Conservation (phyloP, 2,888 invertebrate species). For the Lepidocyrtinus sp. region DNA sequence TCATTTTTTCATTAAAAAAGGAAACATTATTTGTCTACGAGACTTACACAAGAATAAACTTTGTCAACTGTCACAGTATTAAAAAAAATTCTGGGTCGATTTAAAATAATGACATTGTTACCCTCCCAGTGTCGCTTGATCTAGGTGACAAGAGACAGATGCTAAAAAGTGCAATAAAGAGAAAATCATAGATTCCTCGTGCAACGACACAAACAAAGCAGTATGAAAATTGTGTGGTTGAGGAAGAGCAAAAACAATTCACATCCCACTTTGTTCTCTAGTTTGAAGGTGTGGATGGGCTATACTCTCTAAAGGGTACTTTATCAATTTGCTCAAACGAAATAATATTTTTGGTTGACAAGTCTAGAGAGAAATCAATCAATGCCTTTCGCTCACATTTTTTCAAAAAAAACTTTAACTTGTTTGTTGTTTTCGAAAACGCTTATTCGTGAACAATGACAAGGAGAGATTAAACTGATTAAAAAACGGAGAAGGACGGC, state of each 20-base stretch:
- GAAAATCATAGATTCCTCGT: too few relatives aligned
- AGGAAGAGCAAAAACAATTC: too few relatives aligned
- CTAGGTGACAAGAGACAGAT: neutral
- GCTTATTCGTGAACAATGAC: conserved; percentile 10
- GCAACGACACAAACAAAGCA: too few relatives aligned
- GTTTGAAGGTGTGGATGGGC: too few relatives aligned
- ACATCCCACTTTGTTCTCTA: too few relatives aligned
- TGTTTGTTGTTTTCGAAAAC: too few relatives aligned
- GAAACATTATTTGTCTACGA: too few relatives aligned
- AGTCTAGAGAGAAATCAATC: conserved; percentile 8
- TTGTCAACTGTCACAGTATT: too few relatives aligned
- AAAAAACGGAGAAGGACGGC: conserved; percentile 13
- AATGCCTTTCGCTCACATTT: neutral
- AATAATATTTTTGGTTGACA: conserved; percentile 1
- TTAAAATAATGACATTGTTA: conserved; percentile 1
- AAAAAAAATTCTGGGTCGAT: neutral
- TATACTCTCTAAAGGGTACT: too few relatives aligned
- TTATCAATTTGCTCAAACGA: neutral
- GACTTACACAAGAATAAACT: too few relatives aligned
- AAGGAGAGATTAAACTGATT: conserved; percentile 10
- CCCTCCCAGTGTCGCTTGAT: neutral
- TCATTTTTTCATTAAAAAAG: neutral
- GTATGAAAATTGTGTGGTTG: too few relatives aligned
- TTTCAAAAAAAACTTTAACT: neutral
- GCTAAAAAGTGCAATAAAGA: too few relatives aligned